Percentiles rank a stretch among this genome's conserved stretches.
These are phyloP conservation scores for Microtus oregoni DNA, from an alignment of 2,113 vertebrate species.

Conservation along the genomic window DNA sequence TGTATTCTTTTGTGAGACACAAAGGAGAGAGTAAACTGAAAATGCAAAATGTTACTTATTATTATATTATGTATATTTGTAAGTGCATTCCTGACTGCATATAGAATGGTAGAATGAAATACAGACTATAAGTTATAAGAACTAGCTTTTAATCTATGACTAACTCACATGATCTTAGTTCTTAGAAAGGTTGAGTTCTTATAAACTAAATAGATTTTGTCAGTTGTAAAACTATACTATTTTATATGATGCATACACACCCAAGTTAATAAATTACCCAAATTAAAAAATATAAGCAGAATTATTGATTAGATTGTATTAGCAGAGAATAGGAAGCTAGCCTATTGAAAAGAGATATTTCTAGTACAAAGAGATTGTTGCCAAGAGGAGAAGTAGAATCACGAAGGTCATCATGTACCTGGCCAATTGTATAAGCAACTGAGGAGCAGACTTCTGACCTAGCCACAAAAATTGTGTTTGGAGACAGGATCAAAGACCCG, in stretches of 20 bases:
- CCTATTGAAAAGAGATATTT: neutral
- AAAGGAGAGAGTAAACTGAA: neutral
- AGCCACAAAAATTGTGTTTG: conserved; percentile 56
- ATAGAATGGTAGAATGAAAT: neutral
- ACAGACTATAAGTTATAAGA: neutral
- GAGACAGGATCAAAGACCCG: conserved; percentile 61
- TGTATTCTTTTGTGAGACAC: neutral
- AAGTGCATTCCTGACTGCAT: neutral
- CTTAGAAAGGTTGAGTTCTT: neutral
- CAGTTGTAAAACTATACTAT: neutral
- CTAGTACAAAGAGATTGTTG: conserved; percentile 55
- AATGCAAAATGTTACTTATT: conserved; percentile 17
- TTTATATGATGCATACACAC: neutral
- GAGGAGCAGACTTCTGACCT: conserved; percentile 55
- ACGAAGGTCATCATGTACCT: conserved; percentile 60
- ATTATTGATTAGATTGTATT: neutral
- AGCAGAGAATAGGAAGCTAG: neutral
- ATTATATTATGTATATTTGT: conserved; percentile 6
- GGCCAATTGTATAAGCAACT: conserved; percentile 49
- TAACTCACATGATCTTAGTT: neutral
- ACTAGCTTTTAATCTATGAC: neutral
- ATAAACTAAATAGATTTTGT: neutral
- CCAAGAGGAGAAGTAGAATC: conserved; percentile 22
- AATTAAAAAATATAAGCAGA: neutral
- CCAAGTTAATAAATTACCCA: neutral